Evolutionary conservation across 2,113 vertebrate genomes (phyloP).

Genomic region (Pseudois nayaur): DNA sequence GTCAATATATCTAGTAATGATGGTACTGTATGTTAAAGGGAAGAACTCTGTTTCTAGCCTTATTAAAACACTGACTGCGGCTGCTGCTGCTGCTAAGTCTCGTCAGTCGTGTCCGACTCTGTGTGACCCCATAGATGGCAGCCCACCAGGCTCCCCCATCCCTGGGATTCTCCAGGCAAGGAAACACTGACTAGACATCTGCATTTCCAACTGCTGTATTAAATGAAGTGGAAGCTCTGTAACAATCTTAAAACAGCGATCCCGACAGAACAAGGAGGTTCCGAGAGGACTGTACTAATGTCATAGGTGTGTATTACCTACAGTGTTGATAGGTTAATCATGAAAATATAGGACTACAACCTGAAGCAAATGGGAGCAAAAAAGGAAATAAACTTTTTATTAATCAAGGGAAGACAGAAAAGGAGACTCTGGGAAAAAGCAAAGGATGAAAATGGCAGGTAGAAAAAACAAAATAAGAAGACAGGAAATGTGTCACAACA

Average conservation of each 20-base stretch:
- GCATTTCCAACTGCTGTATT: neutral
- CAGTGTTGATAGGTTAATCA: neutral
- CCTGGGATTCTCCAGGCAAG: too few relatives aligned
- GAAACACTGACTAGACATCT: neutral
- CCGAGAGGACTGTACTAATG: neutral
- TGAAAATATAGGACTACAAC: neutral
- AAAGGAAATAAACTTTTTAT: neutral
- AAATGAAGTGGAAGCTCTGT: neutral
- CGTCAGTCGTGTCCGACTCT: too few relatives aligned
- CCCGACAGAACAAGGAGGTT: neutral
- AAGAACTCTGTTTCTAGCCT: neutral
- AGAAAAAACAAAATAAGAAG: neutral
- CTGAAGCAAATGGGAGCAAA: neutral
- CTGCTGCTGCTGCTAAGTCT: too few relatives aligned
- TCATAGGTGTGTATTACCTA: neutral
- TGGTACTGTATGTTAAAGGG: neutral
- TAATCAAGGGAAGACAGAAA: neutral
- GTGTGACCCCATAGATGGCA: too few relatives aligned
- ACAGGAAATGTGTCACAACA: neutral
- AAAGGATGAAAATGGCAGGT: neutral
- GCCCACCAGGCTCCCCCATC: too few relatives aligned
- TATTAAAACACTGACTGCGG: neutral
- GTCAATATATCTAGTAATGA: neutral
- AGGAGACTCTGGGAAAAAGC: neutral
- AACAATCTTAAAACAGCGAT: neutral